These are phyloP conservation scores for Branchinecta sandiegonensis DNA, from an alignment of 2,888 invertebrate genomes.

Conservation along the genomic window DNA sequence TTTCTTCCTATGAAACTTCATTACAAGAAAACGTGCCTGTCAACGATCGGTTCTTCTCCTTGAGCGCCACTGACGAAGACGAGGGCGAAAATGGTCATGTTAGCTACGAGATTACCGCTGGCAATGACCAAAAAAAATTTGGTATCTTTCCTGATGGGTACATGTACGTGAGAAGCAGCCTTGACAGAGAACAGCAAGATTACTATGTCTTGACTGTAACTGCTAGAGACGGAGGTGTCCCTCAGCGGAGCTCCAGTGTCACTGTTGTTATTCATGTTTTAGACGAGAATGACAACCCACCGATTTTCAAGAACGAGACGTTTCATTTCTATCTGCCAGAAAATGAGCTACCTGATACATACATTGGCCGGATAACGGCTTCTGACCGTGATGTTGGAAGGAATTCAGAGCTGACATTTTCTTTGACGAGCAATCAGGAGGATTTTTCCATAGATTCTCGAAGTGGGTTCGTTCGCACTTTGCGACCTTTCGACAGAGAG, in stretches of 20 bases:
- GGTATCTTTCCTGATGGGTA: slow-evolving; percentile 91
- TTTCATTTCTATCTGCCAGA: slow-evolving; percentile 80
- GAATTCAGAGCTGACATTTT: slow-evolving; percentile 77
- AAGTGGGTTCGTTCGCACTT: slow-evolving; percentile 76
- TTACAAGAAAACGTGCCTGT: slow-evolving; percentile 76
- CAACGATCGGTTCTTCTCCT: slow-evolving; percentile 74
- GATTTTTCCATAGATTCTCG: slow-evolving; percentile 76
- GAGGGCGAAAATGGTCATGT: slow-evolving; percentile 63
- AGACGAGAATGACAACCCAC: slow-evolving; percentile 92
- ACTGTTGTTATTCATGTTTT: slow-evolving; percentile 83
- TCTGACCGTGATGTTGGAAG: slow-evolving; percentile 76
- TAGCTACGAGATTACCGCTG: slow-evolving; percentile 66
- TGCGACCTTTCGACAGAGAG: slow-evolving; percentile 77
- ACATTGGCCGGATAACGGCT: slow-evolving; percentile 80
- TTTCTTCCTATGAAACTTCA: slow-evolving; percentile 82
- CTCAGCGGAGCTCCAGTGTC: slow-evolving; percentile 62
- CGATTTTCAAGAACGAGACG: slow-evolving; percentile 74
- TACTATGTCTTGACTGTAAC: slow-evolving; percentile 76
- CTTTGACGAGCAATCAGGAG: slow-evolving; percentile 53
- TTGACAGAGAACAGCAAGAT: slow-evolving; percentile 80
- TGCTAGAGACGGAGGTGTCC: slow-evolving; percentile 64
- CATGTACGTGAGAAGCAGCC: slow-evolving; percentile 64
- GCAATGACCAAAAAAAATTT: slow-evolving; percentile 70
- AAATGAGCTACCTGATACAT: slow-evolving; percentile 73
- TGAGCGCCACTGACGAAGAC: slow-evolving; percentile 79